Evolutionary conservation across 2,113 vertebrate species (phyloP).

Genomic region (Psephotus haematonotus): DNA sequence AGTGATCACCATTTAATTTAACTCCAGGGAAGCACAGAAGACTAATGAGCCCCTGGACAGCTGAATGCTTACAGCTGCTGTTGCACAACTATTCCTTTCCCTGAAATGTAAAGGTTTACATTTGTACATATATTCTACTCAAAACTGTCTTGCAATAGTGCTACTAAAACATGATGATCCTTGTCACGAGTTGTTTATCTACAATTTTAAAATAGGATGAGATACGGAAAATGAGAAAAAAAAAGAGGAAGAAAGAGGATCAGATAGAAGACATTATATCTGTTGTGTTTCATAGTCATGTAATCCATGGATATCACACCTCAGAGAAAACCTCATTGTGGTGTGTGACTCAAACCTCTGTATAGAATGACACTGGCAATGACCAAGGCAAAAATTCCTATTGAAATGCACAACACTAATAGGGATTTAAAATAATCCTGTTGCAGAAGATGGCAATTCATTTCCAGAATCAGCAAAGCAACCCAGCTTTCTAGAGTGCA

Average conservation of each 20-base stretch:
- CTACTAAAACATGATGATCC: not conserved
- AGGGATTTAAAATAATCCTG: not conserved
- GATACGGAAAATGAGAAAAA: not conserved
- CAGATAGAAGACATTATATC: not conserved
- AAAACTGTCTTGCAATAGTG: not conserved
- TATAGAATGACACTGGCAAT: not conserved
- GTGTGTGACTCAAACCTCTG: fast-evolving
- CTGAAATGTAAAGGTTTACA: not conserved
- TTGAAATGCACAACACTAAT: not conserved
- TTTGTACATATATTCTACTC: not conserved
- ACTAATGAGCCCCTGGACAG: conserved; percentile 36
- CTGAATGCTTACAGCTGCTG: not conserved
- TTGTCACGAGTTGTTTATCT: not conserved
- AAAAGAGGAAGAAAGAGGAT: not conserved
- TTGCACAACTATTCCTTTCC: not conserved
- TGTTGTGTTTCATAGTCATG: not conserved
- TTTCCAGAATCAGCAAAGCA: not conserved
- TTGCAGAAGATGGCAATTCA: not conserved
- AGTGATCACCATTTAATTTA: conserved; percentile 42
- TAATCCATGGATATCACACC: not conserved
- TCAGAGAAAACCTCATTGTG: not conserved
- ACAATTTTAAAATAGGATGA: not conserved
- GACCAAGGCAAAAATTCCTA: not conserved
- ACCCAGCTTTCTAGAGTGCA: not conserved
- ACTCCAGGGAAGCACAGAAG: conserved; percentile 14